Conservation (phyloP, 2,888 invertebrate species). For the Idaea dimidiata region DNA sequence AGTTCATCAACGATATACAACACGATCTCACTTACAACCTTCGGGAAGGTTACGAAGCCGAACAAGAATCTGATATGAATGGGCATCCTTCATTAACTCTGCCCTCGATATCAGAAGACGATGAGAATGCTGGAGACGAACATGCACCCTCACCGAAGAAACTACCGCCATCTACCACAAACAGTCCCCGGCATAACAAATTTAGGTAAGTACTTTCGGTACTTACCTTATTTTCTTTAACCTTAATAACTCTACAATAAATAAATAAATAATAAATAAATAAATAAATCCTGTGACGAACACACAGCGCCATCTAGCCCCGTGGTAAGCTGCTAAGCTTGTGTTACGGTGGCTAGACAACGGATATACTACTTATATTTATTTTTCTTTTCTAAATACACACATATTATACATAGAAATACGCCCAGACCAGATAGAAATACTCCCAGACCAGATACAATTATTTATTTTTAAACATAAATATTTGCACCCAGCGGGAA, state of each 20-base stretch:
- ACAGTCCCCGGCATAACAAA: conserved; percentile 86
- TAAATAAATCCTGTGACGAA: too few relatives aligned
- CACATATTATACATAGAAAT: too few relatives aligned
- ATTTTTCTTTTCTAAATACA: too few relatives aligned
- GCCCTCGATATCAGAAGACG: conserved; percentile 97
- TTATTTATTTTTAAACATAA: too few relatives aligned
- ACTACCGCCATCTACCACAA: conserved; percentile 78
- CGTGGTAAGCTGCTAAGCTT: too few relatives aligned
- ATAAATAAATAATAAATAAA: too few relatives aligned
- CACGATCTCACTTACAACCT: conserved; percentile 97
- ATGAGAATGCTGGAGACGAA: conserved; percentile 92
- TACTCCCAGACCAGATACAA: too few relatives aligned
- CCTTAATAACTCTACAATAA: not conserved
- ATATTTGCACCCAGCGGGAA: too few relatives aligned
- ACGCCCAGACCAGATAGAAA: too few relatives aligned
- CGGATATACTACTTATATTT: too few relatives aligned
- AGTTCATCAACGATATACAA: conserved; percentile 96
- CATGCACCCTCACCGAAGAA: conserved; percentile 84
- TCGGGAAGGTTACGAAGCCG: conserved; percentile 94
- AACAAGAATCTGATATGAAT: conserved; percentile 88
- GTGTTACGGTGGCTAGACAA: too few relatives aligned
- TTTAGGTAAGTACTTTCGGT: conserved; percentile 55
- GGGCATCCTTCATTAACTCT: conserved; percentile 90
- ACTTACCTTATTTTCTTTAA: conserved; percentile 3
- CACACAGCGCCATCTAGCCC: too few relatives aligned